Base-by-base conservation (phyloP, 35 echinoderm and acorn worm species). In the Heliocidaris erythrogramma region DNA sequence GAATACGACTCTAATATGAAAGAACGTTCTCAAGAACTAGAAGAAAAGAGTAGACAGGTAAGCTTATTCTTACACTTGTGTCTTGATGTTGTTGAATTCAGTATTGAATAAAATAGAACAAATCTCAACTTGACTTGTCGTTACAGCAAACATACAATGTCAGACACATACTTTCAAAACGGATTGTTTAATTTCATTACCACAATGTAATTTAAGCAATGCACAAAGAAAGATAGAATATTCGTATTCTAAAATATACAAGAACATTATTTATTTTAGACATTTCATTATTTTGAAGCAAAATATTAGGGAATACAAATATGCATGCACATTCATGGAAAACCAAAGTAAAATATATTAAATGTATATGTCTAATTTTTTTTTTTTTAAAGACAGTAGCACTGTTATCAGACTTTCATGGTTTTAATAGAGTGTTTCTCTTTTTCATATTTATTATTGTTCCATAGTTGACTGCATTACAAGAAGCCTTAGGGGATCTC, bases 391-490 rank as follows among this genome's bases (percentile, higher is more conserved):
- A 52, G 49, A 52, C 12, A 52, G 49, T 10, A 52, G 49, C 49
- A 52, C 8, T 52, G 12, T 52, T 52, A 52, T 13, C 49, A 13
- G 0, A 52, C 7, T 8, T 52, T 13, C 12, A 52, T 52, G 12
- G 0, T 52, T 52, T 8, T 52, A 52, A 52, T 52, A 10, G 12
- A 52, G 12, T 52, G 49, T 52, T 52, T 52, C 7, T 0, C 12
- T 69, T 69, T 65, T 69, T 69, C 24, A 69, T 69, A 24, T 69
- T 69, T 18, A 2, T 24, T 69, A 27, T 69, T 69, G 21, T 24
- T 65, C 13, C 24, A 69, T 27, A 98, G 97, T 59, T 98, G 93
- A 47, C 92, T 47, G 59, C 89, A 31, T 84, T 98, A 61, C 95
- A 98, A 60, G 88, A 95, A 29, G 96, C 94, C 59, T 93, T 98